Conservation (phyloP, 2,888 invertebrate genomes). For the Fragum fragum region DNA sequence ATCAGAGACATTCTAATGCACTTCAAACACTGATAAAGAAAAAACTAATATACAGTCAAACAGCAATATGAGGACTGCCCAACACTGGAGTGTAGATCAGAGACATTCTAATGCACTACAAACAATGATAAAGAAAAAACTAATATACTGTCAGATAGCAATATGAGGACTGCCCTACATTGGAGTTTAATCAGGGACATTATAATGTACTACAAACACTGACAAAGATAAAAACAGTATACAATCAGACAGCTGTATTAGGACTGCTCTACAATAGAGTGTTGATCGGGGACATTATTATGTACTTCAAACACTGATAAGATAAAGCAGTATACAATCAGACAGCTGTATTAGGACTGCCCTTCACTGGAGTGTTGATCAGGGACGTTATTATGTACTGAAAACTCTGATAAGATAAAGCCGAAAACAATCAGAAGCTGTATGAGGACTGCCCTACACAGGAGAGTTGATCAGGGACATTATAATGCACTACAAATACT, state of each 20-base stretch:
- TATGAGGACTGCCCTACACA: slow-evolving; percentile 67
- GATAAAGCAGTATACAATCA: slow-evolving; percentile 4
- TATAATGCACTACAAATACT: slow-evolving; percentile 55
- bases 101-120: slow-evolving; percentile 60
- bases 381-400: slow-evolving; percentile 60
- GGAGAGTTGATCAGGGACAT: slow-evolving; percentile 66
- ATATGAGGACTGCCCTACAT: slow-evolving; percentile 68
- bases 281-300: slow-evolving; percentile 61
- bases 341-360: slow-evolving; percentile 67
- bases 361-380: slow-evolving; percentile 67
- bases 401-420: slow-evolving; percentile 57
- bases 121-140: slow-evolving; percentile 53
- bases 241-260: slow-evolving; percentile 60
- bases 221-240: slow-evolving; percentile 45
- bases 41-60: slow-evolving; percentile 35
- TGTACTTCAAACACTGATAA: slow-evolving; percentile 54
- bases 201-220: slow-evolving; percentile 57
- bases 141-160: slow-evolving; percentile 44
- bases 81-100: slow-evolving; percentile 69
- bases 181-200: slow-evolving; percentile 50
- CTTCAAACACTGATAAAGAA: slow-evolving; percentile 60
- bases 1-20: slow-evolving; percentile 60
- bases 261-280: slow-evolving; percentile 66
- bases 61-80: slow-evolving; percentile 64
- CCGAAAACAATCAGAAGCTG: slow-evolving; percentile 47